Base-by-base conservation (phyloP, 2,888 invertebrate species). In the Meiosimyza decipiens region DNA sequence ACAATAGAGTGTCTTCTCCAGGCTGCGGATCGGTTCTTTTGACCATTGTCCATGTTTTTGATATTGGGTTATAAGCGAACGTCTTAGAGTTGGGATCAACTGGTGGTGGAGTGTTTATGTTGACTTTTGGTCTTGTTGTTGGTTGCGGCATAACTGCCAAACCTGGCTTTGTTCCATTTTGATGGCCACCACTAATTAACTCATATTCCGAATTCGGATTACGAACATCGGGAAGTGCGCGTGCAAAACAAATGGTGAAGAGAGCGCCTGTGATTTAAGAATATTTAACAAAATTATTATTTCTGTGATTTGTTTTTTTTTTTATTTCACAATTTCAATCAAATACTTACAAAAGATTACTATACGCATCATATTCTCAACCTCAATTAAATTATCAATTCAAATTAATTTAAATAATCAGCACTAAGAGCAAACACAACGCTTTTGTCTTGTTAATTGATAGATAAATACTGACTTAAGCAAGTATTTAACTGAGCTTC, bases 201-300 rank as follows among this genome's bases (percentile, higher is more conserved):
- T 86, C 85, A 73, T 85, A 86, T 73, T 86, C 85, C 18, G 80
- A 79, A 76, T 84, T 83, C 12, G 84, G 84, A 76, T 84, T 81
- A 40, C 76, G 71, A 51, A 76, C 71, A 16, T 69, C 69, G 33
- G 69, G 69, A 40, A 62, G 40, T n/a, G 60, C 51, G 12, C 52
- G 60, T n/a, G 69, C 60, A 12, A 69, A 28, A 52, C 60, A 69
- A 40, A 51, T 51, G 28, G 33, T 52, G n/a, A 60, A 33, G 51
- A 51, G 22, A 9, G 62, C 69, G 18, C 49, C 68, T 68, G 40
- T 40, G 2, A 9, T 6, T 40, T 9, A 40, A 5, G 9, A 9
- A 40, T 40, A 40, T 40, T 40, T 40, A 40, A 9, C 1, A 40
- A 40, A 4, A 9, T 40, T 40, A 40, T 40, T 40, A 6, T 40